A percentile compares a stretch with the other conserved stretches of the same genome.
Evolutionary conservation across 1,140 invertebrate genomes (phyloP).

Genomic region (Drosophila tropicalis): DNA sequence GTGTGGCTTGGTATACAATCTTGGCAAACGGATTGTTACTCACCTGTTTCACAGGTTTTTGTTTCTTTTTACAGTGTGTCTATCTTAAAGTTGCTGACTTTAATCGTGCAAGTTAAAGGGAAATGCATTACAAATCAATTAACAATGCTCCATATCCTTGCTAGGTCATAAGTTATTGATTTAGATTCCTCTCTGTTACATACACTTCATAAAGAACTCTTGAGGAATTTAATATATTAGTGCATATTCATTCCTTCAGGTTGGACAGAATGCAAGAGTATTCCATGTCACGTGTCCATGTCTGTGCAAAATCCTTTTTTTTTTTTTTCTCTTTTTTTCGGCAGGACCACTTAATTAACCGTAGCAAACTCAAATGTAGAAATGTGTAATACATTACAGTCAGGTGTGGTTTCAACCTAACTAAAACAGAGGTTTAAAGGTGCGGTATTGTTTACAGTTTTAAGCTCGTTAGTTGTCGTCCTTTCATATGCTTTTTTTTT

Average conservation of each 20-base stretch:
- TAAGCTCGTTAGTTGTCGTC: constrained; percentile 18
- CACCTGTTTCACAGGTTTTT: neutral
- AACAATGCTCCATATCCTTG: neutral
- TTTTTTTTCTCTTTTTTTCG: neutral
- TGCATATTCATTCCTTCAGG: neutral
- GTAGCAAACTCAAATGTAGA: constrained; percentile 9
- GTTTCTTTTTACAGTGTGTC: neutral
- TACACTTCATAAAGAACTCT: neutral
- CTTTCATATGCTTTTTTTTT: constrained; percentile 7
- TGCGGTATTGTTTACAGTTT: constrained; percentile 21
- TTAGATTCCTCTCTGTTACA: neutral
- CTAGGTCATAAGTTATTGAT: neutral
- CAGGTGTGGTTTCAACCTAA: constrained; percentile 13
- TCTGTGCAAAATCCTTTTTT: neutral
- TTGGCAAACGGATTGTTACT: constrained; percentile 10
- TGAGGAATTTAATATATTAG: neutral
- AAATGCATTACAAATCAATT: neutral
- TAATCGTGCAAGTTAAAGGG: neutral
- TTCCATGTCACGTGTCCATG: neutral
- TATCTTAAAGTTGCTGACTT: constrained; percentile 2
- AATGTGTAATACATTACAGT: constrained; percentile 16
- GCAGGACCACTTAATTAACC: constrained; percentile 14
- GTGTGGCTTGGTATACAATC: neutral
- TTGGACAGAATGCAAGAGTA: constrained; percentile 11
- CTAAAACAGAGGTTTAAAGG: constrained; percentile 20